phyloP scores from a whole-genome alignment of 2,113 vertebrate species.

The Ahaetulla prasina region DNA sequence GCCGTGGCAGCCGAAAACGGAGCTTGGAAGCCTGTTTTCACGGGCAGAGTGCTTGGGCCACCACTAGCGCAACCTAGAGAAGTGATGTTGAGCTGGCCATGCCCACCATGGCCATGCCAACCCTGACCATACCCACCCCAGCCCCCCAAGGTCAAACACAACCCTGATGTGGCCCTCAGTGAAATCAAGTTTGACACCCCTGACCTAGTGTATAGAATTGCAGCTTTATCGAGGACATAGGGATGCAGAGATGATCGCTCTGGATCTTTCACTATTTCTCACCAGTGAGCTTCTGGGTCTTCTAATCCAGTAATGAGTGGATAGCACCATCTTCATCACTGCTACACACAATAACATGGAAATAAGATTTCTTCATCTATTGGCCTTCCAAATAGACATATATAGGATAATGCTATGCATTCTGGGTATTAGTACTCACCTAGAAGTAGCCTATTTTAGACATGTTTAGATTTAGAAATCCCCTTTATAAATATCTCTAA shows the following conservation, averaged over 20 bases:
- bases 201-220: neutral
- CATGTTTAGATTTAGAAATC: neutral
- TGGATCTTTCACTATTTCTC: neutral
- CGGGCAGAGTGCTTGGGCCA: no score
- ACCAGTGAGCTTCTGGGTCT: neutral
- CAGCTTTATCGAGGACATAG: neutral
- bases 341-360: neutral
- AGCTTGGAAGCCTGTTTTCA: no score
- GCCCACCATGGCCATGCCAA: no score
- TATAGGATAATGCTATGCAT: neutral
- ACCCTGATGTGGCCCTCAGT: no score
- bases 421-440: neutral
- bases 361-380: neutral
- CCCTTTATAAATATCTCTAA: neutral
- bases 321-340: neutral
- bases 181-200: no score
- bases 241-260: neutral
- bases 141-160: no score
- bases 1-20: no score
- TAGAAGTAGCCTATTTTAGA: neutral
- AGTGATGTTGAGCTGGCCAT: no score
- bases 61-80: no score
- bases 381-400: neutral
- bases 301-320: neutral
- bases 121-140: no score